These are phyloP conservation scores for Harpegnathos saltator DNA, from an alignment of 1,140 invertebrate genomes.

Conservation along the genomic window DNA sequence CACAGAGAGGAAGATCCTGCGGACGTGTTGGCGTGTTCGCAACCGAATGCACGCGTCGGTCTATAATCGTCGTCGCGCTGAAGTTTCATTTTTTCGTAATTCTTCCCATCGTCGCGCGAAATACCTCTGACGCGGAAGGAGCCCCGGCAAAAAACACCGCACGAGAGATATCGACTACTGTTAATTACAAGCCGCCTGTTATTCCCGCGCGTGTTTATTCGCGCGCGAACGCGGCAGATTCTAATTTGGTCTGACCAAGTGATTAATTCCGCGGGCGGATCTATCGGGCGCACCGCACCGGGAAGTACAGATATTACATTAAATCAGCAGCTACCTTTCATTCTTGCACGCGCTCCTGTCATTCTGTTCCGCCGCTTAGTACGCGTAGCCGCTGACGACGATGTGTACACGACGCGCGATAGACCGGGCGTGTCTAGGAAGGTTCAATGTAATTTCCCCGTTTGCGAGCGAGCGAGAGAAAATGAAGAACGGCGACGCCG, in stretches of 20 bases:
- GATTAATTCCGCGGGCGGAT: conserved; percentile 17
- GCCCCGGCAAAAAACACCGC: background rate
- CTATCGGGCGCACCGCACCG: background rate
- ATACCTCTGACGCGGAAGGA: conserved; percentile 10
- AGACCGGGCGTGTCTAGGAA: background rate
- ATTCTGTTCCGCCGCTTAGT: background rate
- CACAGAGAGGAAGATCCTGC: background rate
- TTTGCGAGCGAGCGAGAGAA: background rate
- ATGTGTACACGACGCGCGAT: background rate
- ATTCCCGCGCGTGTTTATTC: conserved; percentile 12
- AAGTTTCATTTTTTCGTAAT: conserved; percentile 33
- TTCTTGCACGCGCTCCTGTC: background rate
- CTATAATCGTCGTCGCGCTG: conserved; percentile 25
- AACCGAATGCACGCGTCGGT: background rate
- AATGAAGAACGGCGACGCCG: too few species aligned
- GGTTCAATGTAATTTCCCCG: conserved; percentile 2
- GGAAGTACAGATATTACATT: background rate
- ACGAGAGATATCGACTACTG: conserved; percentile 35
- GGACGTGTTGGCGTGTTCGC: background rate
- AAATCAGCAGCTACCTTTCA: background rate
- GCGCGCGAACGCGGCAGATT: background rate
- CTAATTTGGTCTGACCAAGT: background rate
- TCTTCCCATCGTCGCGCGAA: conserved; percentile 12
- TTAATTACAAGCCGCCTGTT: conserved; percentile 47
- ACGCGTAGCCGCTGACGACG: background rate